Evolutionary conservation across 2,888 invertebrate species (phyloP), one percentile per base, ranked within the genome.

Genomic region (Crossocerus cetratus): DNA sequence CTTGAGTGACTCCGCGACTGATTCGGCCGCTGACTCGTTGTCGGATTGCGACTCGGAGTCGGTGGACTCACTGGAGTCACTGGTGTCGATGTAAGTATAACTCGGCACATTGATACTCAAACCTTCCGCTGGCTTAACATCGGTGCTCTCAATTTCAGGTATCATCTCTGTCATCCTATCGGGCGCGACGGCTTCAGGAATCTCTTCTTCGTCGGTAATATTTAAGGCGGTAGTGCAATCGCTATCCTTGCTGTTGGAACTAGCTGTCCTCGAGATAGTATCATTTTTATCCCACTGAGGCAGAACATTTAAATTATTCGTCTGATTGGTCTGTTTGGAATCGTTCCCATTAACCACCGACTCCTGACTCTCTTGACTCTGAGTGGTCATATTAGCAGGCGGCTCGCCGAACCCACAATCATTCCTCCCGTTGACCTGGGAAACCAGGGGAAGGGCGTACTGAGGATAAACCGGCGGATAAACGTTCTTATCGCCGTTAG

Each of bases 1-100:
- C n/a, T 71, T 71, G 0, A 64, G 59, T 0, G 82, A 75, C 2
- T 75, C 70, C 0, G 53, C 53, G 4, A 74, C n/a, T 3, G 80
- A 69, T 5, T 75, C 69, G 0, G 49, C 49, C 4, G 72, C 20
- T 3, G 80, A 69, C 21, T 80, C 79, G 22, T 75, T 81, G 8
- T 81, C 82, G 2, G 78, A 72, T 8, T 65, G 58, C 2, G 83
- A 78, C 49, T 70, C 76, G 14, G 66, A 65, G 42, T 76, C 79
- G 2, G 59, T 77, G 2, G 72, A 64, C 1, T 75, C 73, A 11
- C 63, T 66, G 58, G 81, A 80, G 13, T 82, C 82, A 11, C 79
- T 81, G n/a, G 77, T 77, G 18, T 81, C 81, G 13, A 81, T 67
- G 42, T 83, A 82, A 0, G 83, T 83, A 4, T 82, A 82, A 32